Evolutionary conservation across 2,797 vertebrate species (phyloP), one percentile per base, ranked within the genome.

Genomic region (Tinamus major): DNA sequence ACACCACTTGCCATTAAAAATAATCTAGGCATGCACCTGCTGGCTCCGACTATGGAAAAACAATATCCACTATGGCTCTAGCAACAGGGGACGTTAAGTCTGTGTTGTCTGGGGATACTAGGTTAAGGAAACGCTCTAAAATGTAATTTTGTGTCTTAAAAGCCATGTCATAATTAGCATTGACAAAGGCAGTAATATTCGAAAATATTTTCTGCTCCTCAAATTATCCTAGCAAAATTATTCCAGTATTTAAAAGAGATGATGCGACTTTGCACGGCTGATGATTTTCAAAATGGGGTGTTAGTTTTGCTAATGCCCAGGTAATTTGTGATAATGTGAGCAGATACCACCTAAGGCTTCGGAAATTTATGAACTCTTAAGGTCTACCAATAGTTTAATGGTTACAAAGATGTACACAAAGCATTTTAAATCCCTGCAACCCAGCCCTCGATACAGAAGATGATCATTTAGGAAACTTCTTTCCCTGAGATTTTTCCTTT

Each of bases 41-140:
- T 93, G 84, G 62, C 83, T 89, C 76, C 55, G 37, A 23, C 55
- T 56, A 5, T 11, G 85, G 82, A 87, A 95, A 94, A 87, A 7
- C 48, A 85, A 71, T 2, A 69, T 4, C 58, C 78, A 74, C 18
- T 1, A 1, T 10, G 23, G 37, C n/a, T 51, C 64, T 55, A 62
- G 10, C n/a, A 49, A 4, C 0, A 13, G n/a, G 19, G 64, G 75
- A 53, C 37, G 20, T 17, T 17, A 76, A 61, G 26, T 33, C 49
- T 79, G 46, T 16, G 56, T 26, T 13, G 31, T 58, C 33, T 19
- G 35, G 56, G 29, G 21, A 26, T 79, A 84, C 49, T 0, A 48
- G 51, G 27, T 6, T 44, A 31, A 88, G 48, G 6, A 53, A 19
- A 64, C 55, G 26, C 4, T 33, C 42, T 74, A 65, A 29, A 5